phyloP scores from a whole-genome alignment of 1,140 invertebrate species.

The Cotesia glomerata region DNA sequence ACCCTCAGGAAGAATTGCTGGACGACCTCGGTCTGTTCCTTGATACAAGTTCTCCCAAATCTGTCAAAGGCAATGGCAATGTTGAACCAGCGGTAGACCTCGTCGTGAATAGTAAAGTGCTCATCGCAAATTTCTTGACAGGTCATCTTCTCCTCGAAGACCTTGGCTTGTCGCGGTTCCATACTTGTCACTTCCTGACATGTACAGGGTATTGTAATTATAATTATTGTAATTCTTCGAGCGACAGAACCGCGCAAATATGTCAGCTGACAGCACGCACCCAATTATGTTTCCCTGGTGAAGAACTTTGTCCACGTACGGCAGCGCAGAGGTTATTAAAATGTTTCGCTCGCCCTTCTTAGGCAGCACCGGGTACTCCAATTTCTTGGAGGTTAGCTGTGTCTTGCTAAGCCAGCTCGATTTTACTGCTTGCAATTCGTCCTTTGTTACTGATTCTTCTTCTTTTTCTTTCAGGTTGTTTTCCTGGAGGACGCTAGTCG shows the following conservation, averaged over 20 bases:
- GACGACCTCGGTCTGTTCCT: constrained; percentile 88
- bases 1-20: constrained; percentile 88
- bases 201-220: no score
- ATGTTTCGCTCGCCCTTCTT: constrained; percentile 83
- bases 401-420: constrained; percentile 47
- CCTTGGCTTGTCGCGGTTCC: constrained; percentile 99
- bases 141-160: constrained; percentile 87
- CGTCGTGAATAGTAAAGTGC: constrained; percentile 92
- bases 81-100: constrained; percentile 98
- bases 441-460: constrained; percentile 41
- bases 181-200: constrained; percentile 98
- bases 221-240: constrained; percentile 90
- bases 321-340: constrained; percentile 93
- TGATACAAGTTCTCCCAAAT: constrained; percentile 95
- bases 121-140: constrained; percentile 97
- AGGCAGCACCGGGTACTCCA: constrained; percentile 68
- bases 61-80: constrained; percentile 96
- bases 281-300: constrained; percentile 99
- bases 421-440: constrained; percentile 47
- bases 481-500: no score
- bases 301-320: constrained; percentile 99
- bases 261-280: constrained; percentile 97
- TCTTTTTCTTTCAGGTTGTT: constrained; percentile 43
- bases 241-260: constrained; percentile 94
- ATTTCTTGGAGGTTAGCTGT: constrained; percentile 39